Evolutionary conservation across 2,113 vertebrate genomes (phyloP), one percentile per base, ranked within the genome.

Genomic region (Callithrix jacchus): DNA sequence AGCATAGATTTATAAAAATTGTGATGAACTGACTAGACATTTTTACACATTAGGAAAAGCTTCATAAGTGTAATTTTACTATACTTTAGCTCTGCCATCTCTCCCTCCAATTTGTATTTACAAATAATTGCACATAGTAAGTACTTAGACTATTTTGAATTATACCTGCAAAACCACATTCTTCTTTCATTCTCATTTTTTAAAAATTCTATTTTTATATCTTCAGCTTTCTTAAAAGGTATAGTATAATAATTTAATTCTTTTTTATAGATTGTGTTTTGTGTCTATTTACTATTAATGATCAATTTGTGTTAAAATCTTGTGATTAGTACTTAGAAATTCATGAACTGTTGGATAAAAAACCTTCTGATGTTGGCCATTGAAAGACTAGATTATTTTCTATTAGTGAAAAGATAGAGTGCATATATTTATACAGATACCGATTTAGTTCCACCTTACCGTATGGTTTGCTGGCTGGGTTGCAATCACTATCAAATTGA

Each of bases 161-260:
- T 92, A 47, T 58, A 25, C 16, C 16, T 71, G 25, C 95, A 73
- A 97, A 97, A 96, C 81, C 13, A 32, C 49, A 23, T 61, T 95
- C 49, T 80, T 3, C 3, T 87, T 96, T 77, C 32, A 95, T 96
- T 96, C 64, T 56, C 89, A 89, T 93, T 94, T 97, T 97, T 68
- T 3, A 6, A 89, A 95, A 77, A n/a, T 71, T 96, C 37, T 54
- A 91, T 96, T 97, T 89, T 96, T 93, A 84, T 40, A 49, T 49
- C 66, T 94, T 93, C 61, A 32, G 18, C 40, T 61, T 11, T 35
- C 21, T 88, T 54, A 61, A 86, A 87, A 40, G 66, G 5, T 16
- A 42, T 70, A 85, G 5, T 16, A 42, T 70, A 85, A 52, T 56
- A 81, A 64, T 90, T 91, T 93, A 73, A 92, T 96, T 95, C 47